These are phyloP conservation scores for Hyles lineata DNA, from an alignment of 2,888 invertebrate species.

Conservation along the genomic window DNA sequence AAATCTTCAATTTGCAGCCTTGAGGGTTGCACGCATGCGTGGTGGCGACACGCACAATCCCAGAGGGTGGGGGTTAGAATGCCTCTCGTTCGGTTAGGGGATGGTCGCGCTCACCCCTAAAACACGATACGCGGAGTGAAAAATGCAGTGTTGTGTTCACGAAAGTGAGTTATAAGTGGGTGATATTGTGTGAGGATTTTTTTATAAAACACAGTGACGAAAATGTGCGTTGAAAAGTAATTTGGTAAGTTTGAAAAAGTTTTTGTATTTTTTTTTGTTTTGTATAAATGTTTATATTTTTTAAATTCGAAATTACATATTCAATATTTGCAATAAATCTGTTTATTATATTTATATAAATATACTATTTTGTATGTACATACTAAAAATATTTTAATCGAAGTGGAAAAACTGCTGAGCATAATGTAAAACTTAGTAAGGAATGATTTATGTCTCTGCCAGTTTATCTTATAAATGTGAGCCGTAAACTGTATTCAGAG, in stretches of 20 bases:
- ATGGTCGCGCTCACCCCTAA: constrained; percentile 28
- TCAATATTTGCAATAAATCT: too few relatives aligned
- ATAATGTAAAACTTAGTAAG: too few relatives aligned
- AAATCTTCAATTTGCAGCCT: constrained; percentile 24
- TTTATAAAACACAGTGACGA: neutral
- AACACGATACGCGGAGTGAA: constrained; percentile 28
- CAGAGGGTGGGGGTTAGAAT: constrained; percentile 41
- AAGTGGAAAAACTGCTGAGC: too few relatives aligned
- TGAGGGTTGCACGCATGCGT: constrained; percentile 18
- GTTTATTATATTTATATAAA: too few relatives aligned
- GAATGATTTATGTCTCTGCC: too few relatives aligned
- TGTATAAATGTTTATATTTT: neutral
- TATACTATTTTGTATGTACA: too few relatives aligned
- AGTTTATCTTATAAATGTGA: too few relatives aligned
- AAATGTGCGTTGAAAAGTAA: constrained; percentile 26
- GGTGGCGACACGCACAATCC: constrained; percentile 3
- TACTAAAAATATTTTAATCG: too few relatives aligned
- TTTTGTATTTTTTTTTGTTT: neutral
- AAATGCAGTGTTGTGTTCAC: constrained; percentile 24
- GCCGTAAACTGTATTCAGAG: neutral
- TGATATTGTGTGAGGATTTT: constrained; percentile 10
- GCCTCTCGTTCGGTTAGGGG: constrained; percentile 29
- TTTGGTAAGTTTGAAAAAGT: constrained; percentile 27
- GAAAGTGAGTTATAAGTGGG: constrained; percentile 24
- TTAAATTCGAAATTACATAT: neutral